phyloP scores from a whole-genome alignment of 2,797 vertebrate genomes.

The Lagodon rhomboides region DNA sequence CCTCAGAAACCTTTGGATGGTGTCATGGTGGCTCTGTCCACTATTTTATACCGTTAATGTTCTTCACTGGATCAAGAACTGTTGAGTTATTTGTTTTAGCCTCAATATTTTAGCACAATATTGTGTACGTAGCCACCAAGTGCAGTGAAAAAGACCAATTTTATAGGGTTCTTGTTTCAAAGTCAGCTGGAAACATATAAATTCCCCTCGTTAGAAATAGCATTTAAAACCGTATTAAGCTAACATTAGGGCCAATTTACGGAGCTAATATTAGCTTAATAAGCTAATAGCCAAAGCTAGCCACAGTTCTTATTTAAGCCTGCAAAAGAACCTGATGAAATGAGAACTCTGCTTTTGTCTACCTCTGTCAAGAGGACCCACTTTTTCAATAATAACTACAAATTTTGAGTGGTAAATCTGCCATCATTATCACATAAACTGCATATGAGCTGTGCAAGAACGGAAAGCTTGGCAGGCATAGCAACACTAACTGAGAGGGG shows the following conservation, averaged over 20 bases:
- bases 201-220: too few relatives aligned
- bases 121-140: too few relatives aligned
- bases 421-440: neutral
- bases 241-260: too few relatives aligned
- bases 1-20: too few relatives aligned
- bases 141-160: neutral
- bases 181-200: neutral
- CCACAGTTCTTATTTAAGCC: neutral
- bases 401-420: neutral
- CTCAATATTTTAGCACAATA: slow-evolving; percentile 2
- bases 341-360: neutral
- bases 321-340: neutral
- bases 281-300: neutral
- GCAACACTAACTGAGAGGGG: neutral
- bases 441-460: neutral
- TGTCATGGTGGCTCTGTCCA: too few relatives aligned
- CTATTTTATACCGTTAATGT: too few relatives aligned
- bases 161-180: neutral
- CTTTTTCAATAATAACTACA: neutral
- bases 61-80: neutral
- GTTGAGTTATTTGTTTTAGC: neutral
- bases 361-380: neutral
- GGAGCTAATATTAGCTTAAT: neutral
- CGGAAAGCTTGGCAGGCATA: neutral
- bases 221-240: too few relatives aligned